A percentile compares a stretch with the other conserved stretches of the same genome.
Conservation (phyloP, 2,113 vertebrate genomes). For the Oceanodroma tethys region DNA sequence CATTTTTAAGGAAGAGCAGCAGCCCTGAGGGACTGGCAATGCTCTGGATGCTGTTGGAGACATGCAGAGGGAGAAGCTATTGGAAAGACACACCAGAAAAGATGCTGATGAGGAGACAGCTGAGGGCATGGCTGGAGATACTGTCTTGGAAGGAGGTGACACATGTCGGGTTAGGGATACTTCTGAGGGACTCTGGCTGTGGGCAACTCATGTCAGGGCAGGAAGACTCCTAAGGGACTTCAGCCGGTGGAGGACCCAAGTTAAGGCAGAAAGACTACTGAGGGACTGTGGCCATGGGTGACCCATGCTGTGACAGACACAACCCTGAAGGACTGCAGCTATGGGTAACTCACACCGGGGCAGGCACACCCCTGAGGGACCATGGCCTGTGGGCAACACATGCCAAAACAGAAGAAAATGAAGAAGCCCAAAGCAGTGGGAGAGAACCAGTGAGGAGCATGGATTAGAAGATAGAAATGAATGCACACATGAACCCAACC, state of each 20-base stretch:
- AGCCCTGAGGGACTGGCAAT: rapidly evolving
- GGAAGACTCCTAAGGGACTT: background rate
- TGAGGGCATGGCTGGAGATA: background rate
- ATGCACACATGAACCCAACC: background rate
- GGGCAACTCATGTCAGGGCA: background rate
- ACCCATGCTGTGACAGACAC: background rate
- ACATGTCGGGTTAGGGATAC: rapidly evolving
- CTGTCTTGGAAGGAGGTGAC: background rate
- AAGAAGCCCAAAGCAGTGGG: background rate
- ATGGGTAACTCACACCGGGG: rapidly evolving
- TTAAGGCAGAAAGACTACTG: background rate
- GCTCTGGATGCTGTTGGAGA: background rate
- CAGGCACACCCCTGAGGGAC: background rate
- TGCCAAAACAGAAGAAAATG: background rate
- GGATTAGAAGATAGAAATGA: background rate
- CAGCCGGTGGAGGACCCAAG: background rate
- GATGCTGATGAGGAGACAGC: background rate
- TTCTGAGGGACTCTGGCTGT: background rate
- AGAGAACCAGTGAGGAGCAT: background rate
- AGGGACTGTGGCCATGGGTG: background rate
- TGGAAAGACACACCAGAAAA: background rate
- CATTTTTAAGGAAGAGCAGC: background rate
- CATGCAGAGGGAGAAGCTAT: background rate
- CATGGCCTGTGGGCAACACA: rapidly evolving
- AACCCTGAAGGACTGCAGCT: background rate